Conservation (phyloP, 2,888 invertebrate species). For the Lasioglossum oenotherae region DNA sequence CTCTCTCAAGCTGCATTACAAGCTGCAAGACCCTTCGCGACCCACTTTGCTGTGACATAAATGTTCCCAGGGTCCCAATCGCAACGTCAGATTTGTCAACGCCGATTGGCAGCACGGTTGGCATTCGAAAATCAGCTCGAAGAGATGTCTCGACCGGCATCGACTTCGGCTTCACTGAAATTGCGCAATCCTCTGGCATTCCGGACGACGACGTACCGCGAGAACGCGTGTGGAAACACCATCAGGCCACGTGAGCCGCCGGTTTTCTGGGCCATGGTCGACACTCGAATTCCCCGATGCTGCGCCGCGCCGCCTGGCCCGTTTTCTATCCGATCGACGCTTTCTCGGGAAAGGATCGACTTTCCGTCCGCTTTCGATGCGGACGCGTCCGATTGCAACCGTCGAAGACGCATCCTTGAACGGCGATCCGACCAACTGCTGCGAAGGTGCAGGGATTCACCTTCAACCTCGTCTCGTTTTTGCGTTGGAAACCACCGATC, state of each 20-base stretch:
- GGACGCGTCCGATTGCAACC: not conserved
- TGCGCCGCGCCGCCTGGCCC: not conserved
- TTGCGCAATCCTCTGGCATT: conserved; percentile 68
- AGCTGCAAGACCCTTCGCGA: not conserved
- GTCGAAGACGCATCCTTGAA: not conserved
- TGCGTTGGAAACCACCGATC: not conserved
- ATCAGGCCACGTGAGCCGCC: conserved; percentile 45
- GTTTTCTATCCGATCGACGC: not conserved
- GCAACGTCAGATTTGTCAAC: conserved; percentile 48
- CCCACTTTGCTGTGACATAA: not conserved
- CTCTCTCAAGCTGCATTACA: not conserved
- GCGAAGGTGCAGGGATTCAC: not conserved
- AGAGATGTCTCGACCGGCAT: conserved; percentile 50
- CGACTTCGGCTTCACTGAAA: conserved; percentile 23
- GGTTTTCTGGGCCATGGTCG: conserved; percentile 78
- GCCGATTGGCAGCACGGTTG: conserved; percentile 62
- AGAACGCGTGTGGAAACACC: conserved; percentile 71
- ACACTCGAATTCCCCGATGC: conserved; percentile 50
- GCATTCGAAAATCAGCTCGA: conserved; percentile 77
- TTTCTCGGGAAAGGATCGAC: conserved; percentile 9
- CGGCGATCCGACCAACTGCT: not conserved
- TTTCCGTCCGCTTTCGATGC: not conserved
- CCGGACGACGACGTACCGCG: conserved; percentile 60
- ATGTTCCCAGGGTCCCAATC: not conserved
- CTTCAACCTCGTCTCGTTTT: not conserved